These are phyloP conservation scores for Baccha elongata DNA, from an alignment of 2,888 invertebrate genomes.

Conservation along the genomic window DNA sequence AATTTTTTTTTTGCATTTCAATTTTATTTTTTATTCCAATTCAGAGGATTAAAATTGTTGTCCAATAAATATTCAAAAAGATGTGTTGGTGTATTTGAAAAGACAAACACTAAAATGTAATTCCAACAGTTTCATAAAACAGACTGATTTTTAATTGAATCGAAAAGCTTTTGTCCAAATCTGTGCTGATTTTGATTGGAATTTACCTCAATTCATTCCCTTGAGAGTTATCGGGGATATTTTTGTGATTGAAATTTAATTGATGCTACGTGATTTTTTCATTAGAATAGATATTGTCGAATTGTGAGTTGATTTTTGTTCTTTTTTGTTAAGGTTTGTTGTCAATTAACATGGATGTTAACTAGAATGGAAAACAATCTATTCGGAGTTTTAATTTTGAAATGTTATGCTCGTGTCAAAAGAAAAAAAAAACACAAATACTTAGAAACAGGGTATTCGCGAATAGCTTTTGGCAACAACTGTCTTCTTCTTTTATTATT, in stretches of 20 bases:
- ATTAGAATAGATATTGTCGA: not conserved
- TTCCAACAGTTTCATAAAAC: not conserved
- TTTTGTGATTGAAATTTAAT: slow-evolving; percentile 14
- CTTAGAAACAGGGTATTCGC: no score
- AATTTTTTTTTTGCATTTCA: not conserved
- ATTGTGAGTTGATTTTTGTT: no score
- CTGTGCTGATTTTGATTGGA: slow-evolving; percentile 14
- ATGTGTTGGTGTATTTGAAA: not conserved
- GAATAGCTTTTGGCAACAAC: no score
- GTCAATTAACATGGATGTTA: no score
- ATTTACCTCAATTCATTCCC: not conserved
- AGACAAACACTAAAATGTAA: not conserved
- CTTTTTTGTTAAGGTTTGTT: no score
- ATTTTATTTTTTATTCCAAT: not conserved
- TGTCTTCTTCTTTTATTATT: no score
- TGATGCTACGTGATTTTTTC: slow-evolving; percentile 1
- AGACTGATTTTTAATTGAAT: not conserved
- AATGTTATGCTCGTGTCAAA: no score
- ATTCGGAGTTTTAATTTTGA: no score
- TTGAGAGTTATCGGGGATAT: not conserved
- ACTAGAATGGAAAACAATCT: no score
- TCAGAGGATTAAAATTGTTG: not conserved
- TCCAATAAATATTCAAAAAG: not conserved
- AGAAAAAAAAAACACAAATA: no score
- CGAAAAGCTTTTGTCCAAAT: not conserved